Evolutionary conservation across 2,888 invertebrate genomes (phyloP).

Genomic region (Cataglyphis albicans): DNA sequence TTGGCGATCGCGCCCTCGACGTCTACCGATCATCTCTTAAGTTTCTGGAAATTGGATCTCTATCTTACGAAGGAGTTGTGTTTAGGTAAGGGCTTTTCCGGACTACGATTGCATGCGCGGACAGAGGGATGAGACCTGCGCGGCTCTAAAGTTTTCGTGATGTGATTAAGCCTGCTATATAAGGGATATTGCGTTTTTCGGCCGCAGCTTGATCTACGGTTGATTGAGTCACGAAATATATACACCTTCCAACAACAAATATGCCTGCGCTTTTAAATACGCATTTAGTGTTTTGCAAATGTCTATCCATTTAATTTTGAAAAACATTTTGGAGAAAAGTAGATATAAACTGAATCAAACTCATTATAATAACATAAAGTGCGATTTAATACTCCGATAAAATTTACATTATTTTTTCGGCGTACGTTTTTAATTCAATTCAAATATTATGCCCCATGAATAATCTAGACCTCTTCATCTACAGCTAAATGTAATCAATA

Average conservation of each 20-base stretch:
- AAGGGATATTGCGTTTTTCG: slow-evolving; percentile 12
- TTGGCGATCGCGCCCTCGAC: not conserved
- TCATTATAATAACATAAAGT: not conserved
- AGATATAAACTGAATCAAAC: not conserved
- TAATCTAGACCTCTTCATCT: slow-evolving; percentile 16
- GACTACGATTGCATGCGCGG: slow-evolving; percentile 37
- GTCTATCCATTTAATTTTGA: not conserved
- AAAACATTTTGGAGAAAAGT: not conserved
- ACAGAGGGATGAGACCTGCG: slow-evolving; percentile 40
- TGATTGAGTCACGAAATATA: slow-evolving; percentile 13
- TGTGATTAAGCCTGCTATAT: slow-evolving; percentile 16
- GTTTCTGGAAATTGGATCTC: not conserved
- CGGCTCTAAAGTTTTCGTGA: not conserved
- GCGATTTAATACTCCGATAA: not conserved
- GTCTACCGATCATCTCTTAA: slow-evolving; percentile 2
- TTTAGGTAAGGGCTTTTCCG: slow-evolving; percentile 29
- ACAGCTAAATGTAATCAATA: slow-evolving; percentile 33
- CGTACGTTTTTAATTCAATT: not conserved
- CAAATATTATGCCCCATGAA: not conserved
- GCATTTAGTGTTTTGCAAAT: not conserved
- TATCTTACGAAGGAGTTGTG: slow-evolving; percentile 15
- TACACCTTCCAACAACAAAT: not conserved
- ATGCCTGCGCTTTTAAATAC: not conserved
- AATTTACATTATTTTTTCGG: slow-evolving; percentile 7
- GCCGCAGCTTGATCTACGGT: not conserved